phyloP scores from a whole-genome alignment of 2,888 invertebrate genomes.

The Matsumyia berberina region DNA sequence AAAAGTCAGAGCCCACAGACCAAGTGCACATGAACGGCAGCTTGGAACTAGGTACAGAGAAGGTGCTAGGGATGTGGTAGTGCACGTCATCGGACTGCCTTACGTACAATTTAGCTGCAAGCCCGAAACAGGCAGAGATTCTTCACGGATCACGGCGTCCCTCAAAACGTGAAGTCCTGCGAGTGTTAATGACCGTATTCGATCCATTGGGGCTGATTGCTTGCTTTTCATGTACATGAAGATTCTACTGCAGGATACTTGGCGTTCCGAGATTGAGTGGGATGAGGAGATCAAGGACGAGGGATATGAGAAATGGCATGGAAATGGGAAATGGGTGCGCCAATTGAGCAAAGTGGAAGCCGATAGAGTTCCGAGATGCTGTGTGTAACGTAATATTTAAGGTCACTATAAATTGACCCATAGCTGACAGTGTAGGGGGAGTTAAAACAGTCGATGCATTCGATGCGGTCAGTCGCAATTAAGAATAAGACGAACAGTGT shows the following conservation, averaged over 20 bases:
- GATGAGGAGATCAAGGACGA: not conserved
- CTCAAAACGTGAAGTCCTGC: constrained; percentile 35
- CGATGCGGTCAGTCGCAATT: too few species aligned
- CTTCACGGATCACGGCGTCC: constrained; percentile 10
- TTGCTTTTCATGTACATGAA: not conserved
- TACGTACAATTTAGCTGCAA: constrained; percentile 23
- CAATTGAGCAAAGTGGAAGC: not conserved
- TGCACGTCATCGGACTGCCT: constrained; percentile 42
- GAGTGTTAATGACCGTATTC: not conserved
- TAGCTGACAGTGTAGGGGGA: too few species aligned
- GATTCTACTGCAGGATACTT: not conserved
- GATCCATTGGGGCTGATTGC: constrained; percentile 5
- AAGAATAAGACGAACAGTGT: too few species aligned
- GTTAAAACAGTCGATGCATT: too few species aligned
- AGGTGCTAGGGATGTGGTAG: constrained; percentile 62
- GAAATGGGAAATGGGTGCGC: not conserved
- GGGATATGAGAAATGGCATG: not conserved
- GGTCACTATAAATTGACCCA: too few species aligned
- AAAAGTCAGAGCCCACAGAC: not conserved
- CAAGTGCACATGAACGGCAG: not conserved
- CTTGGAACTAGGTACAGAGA: constrained; percentile 28
- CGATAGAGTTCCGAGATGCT: constrained; percentile 4
- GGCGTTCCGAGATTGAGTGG: not conserved
- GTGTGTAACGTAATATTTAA: too few species aligned
- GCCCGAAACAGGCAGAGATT: not conserved